Evolutionary conservation across 2,888 invertebrate genomes (phyloP), one percentile per base, ranked within the genome.

Genomic region (Atethmia centrago): DNA sequence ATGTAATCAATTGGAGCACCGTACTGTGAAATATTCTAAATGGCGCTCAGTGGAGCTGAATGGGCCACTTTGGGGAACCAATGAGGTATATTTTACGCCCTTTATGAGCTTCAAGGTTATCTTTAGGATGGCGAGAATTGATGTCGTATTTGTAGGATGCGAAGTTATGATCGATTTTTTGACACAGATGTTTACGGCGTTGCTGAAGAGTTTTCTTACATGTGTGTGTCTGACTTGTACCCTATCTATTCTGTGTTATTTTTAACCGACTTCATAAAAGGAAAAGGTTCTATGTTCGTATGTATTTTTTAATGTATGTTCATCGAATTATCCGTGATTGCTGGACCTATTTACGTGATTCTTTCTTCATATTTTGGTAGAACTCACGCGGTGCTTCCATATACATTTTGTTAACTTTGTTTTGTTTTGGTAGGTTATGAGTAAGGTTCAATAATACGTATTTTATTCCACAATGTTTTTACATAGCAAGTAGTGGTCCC

Each of bases 1-100:
- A 68, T 77, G 80, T 84, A 79, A 87, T 82, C 85, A 83, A 77
- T 69, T 71, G 83, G 59, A 80, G 75, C 85, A 67, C 64, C 80
- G 75, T 78, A 61, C 71, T 84, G 85, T 89, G 62, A 88, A 88
- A 89, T 86, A 82, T 88, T 83, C 74, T 77, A 83, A 80, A 74
- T 69, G 65, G 83, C 86, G 83, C 74, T 71, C 87, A 88, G 45
- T 74, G 80, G 68, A 72, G 80, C 68, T 74, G 81, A 87, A 88
- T 84, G 73, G 81, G 69, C 71, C 75, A 77, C 69, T 77, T 80
- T 83, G 28, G 25, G 47, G 47, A 73, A 47, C 69, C 85, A 79
- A 58, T 77, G 81, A 81, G 83, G 80, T 83, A 77, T 77, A 70
- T 62, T 74, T 80, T 74, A 75, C 45, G 65, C 51, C 49, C 66